Conservation (phyloP, 2,888 invertebrate species). For the Sphinx pinastri region DNA sequence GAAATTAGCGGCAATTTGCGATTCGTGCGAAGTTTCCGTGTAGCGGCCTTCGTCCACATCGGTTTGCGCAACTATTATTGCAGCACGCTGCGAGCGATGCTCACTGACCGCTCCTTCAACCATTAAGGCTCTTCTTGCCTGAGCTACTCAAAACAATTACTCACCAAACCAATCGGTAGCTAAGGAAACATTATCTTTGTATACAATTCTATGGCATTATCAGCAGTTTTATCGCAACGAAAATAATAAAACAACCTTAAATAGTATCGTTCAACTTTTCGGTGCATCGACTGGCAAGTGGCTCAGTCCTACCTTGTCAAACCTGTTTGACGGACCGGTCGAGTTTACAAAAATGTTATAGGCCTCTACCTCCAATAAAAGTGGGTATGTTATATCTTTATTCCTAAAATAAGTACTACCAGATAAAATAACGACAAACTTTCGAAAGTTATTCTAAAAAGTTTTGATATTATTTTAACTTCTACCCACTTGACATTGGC, state of each 20-base stretch:
- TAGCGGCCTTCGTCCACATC: slow-evolving; percentile 57
- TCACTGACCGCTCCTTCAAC: slow-evolving; percentile 46
- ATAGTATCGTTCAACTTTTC: slow-evolving; percentile 2
- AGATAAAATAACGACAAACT: too few species aligned
- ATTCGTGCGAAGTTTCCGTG: slow-evolving; percentile 64
- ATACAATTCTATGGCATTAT: too few species aligned
- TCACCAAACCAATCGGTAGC: too few species aligned
- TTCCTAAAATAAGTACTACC: too few species aligned
- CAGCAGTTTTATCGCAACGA: too few species aligned
- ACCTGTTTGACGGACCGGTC: neutral
- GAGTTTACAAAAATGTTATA: slow-evolving; percentile 2
- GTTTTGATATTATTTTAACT: too few species aligned
- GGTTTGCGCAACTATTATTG: slow-evolving; percentile 57
- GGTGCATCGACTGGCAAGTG: slow-evolving; percentile 2
- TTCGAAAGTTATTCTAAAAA: too few species aligned
- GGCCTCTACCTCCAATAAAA: neutral
- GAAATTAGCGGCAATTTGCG: slow-evolving; percentile 61
- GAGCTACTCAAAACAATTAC: neutral
- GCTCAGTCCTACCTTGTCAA: neutral
- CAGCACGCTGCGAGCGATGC: slow-evolving; percentile 55
- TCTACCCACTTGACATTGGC: too few species aligned
- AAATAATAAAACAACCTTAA: neutral
- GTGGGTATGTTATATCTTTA: too few species aligned
- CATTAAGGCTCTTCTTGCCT: slow-evolving; percentile 19
- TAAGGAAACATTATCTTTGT: too few species aligned